Percentiles rank a stretch among this genome's conserved stretches.
Evolutionary conservation across 2,113 vertebrate species (phyloP).

Genomic region (Erythrolamprus reginae): DNA sequence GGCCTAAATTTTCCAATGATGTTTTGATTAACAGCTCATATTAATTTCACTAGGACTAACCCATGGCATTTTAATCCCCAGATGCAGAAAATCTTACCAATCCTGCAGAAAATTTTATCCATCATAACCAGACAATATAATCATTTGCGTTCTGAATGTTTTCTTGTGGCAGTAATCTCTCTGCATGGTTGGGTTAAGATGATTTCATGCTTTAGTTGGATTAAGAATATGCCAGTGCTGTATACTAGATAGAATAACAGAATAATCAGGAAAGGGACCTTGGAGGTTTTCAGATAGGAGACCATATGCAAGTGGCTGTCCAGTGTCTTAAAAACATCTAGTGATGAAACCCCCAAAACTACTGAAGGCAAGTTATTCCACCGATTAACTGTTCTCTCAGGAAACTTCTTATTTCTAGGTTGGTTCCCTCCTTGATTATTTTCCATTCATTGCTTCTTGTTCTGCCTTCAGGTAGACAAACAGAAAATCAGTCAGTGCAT

Average conservation of each 20-base stretch:
- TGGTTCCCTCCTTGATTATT: background rate
- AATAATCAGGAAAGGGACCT: background rate
- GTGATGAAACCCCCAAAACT: background rate
- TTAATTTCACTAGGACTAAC: background rate
- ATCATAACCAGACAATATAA: background rate
- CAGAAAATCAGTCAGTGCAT: background rate
- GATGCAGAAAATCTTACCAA: background rate
- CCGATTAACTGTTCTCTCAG: background rate
- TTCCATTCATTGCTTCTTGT: background rate
- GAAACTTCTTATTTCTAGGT: background rate
- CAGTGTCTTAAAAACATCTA: background rate
- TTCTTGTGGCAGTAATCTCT: background rate
- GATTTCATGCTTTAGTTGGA: background rate
- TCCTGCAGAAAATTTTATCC: background rate
- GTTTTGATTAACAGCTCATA: background rate
- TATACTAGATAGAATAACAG: background rate
- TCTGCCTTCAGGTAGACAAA: background rate
- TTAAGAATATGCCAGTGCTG: background rate
- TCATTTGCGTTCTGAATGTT: background rate
- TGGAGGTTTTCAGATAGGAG: background rate
- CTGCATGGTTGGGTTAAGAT: background rate
- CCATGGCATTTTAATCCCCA: background rate
- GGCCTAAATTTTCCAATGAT: background rate
- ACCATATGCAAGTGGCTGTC: background rate
- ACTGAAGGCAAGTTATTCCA: background rate